Percentiles rank a stretch among this genome's conserved stretches.
Conservation (phyloP, 53 echinoderm and acorn worm species). For the Temnopleurus reevesii region DNA sequence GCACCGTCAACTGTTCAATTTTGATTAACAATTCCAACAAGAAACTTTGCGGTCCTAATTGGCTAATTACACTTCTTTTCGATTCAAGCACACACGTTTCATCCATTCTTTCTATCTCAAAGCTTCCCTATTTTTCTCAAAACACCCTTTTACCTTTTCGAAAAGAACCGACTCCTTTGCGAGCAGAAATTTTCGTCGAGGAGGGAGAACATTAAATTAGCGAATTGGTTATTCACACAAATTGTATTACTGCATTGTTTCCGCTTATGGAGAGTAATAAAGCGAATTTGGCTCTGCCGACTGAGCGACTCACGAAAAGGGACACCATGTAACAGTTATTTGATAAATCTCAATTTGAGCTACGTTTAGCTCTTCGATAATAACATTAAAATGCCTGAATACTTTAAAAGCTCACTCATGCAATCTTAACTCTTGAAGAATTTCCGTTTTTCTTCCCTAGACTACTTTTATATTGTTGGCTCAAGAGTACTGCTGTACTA, state of each 20-base stretch:
- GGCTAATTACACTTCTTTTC: neutral
- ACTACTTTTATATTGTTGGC: neutral
- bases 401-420: constrained; percentile 26
- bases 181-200: constrained; percentile 4
- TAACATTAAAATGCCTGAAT: constrained; percentile 42
- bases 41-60: constrained; percentile 47
- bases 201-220: constrained; percentile 57
- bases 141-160: neutral
- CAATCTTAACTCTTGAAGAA: neutral
- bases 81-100: neutral
- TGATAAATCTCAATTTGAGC: constrained; percentile 52
- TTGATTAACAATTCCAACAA: neutral
- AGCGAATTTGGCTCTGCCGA: constrained; percentile 48
- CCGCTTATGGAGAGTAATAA: constrained; percentile 47
- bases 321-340: constrained; percentile 51
- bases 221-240: constrained; percentile 61
- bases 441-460: neutral
- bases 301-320: constrained; percentile 23
- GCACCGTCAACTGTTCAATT: neutral
- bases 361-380: constrained; percentile 41
- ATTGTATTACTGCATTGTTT: constrained; percentile 64
- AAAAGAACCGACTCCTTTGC: neutral
- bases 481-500: too few relatives aligned
- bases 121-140: neutral
- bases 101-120: neutral